Base-by-base conservation (phyloP, 2,113 vertebrate genomes). In the mouse (Mus musculus) region DNA sequence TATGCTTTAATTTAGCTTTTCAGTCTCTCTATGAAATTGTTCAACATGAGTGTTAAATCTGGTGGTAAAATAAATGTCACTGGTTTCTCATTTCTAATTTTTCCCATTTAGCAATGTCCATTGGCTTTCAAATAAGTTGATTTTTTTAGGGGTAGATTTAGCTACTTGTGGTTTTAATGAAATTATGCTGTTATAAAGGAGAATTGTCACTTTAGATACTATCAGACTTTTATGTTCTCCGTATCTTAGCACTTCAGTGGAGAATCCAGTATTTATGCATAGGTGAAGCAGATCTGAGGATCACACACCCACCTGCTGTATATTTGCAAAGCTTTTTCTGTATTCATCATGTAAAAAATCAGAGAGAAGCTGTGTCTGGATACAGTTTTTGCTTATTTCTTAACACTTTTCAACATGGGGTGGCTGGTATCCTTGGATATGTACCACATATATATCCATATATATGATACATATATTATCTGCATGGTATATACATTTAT, bases 221-320 rank as follows among this genome's bases (percentile, higher is more conserved):
- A 73, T 93, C 54, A 78, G 72, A 69, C 87, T 86, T 97, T 98
- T 97, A 96, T 97, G 87, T 85, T 76, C 93, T 97, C 81, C 54
- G 76, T 97, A 96, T 90, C 96, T 42, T 72, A 88, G 92, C 80
- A 95, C 67, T 94, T 98, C 93, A 78, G 87, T 92, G 78, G 97
- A 98, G 94, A 98, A 98, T 98, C 97, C 95, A 96, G 49, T 97
- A 90, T 98, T 98, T 97, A 97, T 98, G 92, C 92, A 95, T 17
- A 90, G 94, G 73, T 95, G 92, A 97, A 94, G 92, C 96, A 97
- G 97, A 95, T 96, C 97, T 97, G 98, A 98, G 98, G 97, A 98
- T 98, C 97, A 97, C 77, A 93, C 97, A 98, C 97, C 54, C 39
- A 95, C 28, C 91, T 77, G 97, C 92, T 97, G 96, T 97, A 97